A percentile compares a stretch with the other conserved stretches of the same genome.
These are phyloP conservation scores for Camptogramma bilineatum DNA, from an alignment of 2,888 invertebrate species.

Conservation along the genomic window DNA sequence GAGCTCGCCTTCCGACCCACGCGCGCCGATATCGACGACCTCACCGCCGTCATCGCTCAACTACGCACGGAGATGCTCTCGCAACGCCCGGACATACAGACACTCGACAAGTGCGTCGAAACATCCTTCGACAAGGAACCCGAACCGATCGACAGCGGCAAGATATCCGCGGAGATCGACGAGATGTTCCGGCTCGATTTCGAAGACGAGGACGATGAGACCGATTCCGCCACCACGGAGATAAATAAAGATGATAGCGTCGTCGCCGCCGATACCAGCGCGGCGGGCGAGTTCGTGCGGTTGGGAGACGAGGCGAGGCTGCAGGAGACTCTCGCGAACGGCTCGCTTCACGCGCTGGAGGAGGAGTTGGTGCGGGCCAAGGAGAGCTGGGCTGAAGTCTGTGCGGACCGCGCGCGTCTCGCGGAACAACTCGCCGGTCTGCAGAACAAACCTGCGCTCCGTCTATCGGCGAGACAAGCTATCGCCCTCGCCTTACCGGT, in stretches of 20 bases:
- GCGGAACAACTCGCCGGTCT: constrained; percentile 83
- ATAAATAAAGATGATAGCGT: constrained; percentile 58
- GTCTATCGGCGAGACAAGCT: constrained; percentile 82
- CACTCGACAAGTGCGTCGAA: constrained; percentile 50
- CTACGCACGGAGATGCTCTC: constrained; percentile 65
- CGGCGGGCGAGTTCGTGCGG: constrained; percentile 57
- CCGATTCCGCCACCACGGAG: constrained; percentile 73
- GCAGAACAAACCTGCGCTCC: constrained; percentile 84
- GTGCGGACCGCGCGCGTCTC: constrained; percentile 87
- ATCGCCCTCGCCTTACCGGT: constrained; percentile 82
- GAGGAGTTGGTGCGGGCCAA: constrained; percentile 91
- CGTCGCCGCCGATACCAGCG: constrained; percentile 22
- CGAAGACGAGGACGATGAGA: constrained; percentile 77
- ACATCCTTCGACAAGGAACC: constrained; percentile 52
- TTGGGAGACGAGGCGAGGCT: constrained; percentile 65
- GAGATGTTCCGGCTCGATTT: constrained; percentile 78
- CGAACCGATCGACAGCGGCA: constrained; percentile 60
- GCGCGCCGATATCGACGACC: constrained; percentile 84
- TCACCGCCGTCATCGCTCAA: constrained; percentile 72
- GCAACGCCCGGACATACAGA: constrained; percentile 48
- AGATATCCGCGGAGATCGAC: constrained; percentile 78
- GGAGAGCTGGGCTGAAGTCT: constrained; percentile 88
- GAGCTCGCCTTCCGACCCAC: constrained; percentile 86
- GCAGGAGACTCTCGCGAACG: constrained; percentile 73
- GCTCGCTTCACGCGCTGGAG: constrained; percentile 87